Percentiles rank a stretch among this genome's conserved stretches.
These are phyloP conservation scores for Percina caprodes DNA, from an alignment of 2,113 vertebrate species.

Conservation along the genomic window DNA sequence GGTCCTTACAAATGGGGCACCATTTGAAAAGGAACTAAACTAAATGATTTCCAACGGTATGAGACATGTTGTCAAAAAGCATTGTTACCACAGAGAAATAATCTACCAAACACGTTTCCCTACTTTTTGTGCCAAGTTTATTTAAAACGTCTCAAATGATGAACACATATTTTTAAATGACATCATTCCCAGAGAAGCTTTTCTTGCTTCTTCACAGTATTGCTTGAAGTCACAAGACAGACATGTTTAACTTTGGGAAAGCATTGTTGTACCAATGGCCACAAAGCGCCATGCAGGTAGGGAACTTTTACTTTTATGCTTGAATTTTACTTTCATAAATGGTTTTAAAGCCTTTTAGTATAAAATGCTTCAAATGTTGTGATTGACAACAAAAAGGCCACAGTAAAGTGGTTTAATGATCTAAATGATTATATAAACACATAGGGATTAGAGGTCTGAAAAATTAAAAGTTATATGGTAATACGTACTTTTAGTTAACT, in stretches of 20 bases:
- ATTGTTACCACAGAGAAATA: too few species aligned
- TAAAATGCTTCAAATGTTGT: background rate
- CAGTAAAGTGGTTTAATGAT: background rate
- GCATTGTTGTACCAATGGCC: background rate
- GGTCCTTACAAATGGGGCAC: too few species aligned
- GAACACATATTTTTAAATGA: background rate
- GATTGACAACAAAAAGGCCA: background rate
- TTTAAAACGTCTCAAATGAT: background rate
- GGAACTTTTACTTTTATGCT: background rate
- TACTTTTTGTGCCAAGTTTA: too few species aligned
- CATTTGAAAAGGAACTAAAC: too few species aligned
- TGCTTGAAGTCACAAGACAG: constrained; percentile 9
- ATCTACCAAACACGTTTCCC: too few species aligned
- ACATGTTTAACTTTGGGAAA: background rate
- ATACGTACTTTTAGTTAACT: too few species aligned
- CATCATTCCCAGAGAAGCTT: background rate
- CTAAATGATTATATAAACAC: background rate
- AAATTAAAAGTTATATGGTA: background rate
- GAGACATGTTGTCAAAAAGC: too few species aligned
- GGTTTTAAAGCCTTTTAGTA: background rate
- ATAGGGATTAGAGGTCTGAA: background rate
- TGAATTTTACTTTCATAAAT: background rate
- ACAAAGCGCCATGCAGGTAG: background rate
- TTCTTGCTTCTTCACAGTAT: background rate
- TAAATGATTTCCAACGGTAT: too few species aligned